Conservation (phyloP, 1,140 invertebrate genomes). For the Penaeus indicus region DNA sequence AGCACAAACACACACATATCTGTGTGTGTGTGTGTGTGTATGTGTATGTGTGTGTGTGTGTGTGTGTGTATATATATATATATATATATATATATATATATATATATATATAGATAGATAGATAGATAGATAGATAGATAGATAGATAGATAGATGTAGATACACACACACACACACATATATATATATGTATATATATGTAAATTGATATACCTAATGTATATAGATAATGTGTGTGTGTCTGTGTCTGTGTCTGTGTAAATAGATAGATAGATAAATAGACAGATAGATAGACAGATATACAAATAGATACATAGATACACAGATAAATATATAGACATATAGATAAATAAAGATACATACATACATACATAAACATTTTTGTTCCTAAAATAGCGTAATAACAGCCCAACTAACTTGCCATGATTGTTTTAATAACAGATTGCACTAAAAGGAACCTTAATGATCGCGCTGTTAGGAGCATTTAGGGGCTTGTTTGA, state of each 20-base stretch:
- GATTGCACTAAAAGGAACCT: too few species aligned
- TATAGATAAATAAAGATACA: too few species aligned
- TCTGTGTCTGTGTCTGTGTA: background rate
- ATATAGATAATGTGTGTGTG: background rate
- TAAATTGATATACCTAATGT: background rate
- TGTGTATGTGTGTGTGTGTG: background rate
- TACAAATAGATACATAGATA: background rate
- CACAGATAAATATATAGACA: too few species aligned
- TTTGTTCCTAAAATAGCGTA: too few species aligned
- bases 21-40: background rate
- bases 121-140: too few species aligned
- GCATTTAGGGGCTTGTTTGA: too few species aligned
- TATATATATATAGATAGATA: background rate
- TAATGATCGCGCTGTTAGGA: too few species aligned
- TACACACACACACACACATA: constrained; percentile 14
- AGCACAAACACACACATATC: background rate
- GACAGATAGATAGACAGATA: background rate
- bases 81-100: background rate
- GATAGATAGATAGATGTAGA: background rate
- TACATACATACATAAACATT: too few species aligned
- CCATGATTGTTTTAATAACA: too few species aligned
- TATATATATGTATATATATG: background rate
- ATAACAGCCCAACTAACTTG: too few species aligned
- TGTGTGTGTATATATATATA: background rate
- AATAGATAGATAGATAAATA: too few species aligned